A percentile compares a stretch with the other conserved stretches of the same genome.
Conservation (phyloP, 2,888 invertebrate genomes). For the Rhopalosiphum nymphaeae region DNA sequence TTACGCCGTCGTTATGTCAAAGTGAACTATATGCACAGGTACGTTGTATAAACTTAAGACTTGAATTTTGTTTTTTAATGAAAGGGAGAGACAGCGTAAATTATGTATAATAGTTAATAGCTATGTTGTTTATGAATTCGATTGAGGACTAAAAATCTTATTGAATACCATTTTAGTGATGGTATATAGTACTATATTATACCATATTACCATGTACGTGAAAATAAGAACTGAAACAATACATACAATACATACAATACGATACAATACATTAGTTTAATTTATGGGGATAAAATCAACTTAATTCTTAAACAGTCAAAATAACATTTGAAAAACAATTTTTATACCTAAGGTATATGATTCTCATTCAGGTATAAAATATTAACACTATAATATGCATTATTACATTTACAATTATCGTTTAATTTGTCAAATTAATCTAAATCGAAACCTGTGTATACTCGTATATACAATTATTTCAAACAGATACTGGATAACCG, state of each 20-base stretch:
- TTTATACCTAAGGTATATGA: not conserved
- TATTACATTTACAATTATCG: not conserved
- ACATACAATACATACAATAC: no score
- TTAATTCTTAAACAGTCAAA: not conserved
- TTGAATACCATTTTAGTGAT: not conserved
- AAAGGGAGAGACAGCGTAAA: fast-evolving
- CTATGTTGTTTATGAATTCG: not conserved
- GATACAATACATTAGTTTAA: no score
- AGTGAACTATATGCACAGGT: not conserved
- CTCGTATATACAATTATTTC: not conserved
- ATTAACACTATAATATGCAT: not conserved
- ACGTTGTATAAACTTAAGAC: not conserved
- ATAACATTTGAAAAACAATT: not conserved
- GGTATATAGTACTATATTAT: not conserved
- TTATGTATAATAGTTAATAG: not conserved
- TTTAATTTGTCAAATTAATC: no score
- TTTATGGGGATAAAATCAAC: not conserved
- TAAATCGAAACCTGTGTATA: no score
- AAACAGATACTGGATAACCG: not conserved
- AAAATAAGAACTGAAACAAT: not conserved
- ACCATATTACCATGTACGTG: not conserved
- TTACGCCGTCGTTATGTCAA: not conserved
- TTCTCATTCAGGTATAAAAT: not conserved
- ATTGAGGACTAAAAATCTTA: not conserved
- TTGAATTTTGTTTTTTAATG: not conserved